Evolutionary conservation across 2,113 vertebrate species (phyloP).

Genomic region (cattle (Bos taurus)): ARS-UCD2.0 NC_037335.1:6124501-6125000

Average conservation of each 20-base stretch:
- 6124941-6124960: background rate
- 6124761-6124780: background rate
- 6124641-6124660: background rate
- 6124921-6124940: background rate
- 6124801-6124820: background rate
- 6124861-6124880: background rate
- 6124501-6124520: background rate
- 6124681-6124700: background rate
- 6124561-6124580: background rate
- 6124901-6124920: background rate
- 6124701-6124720: background rate
- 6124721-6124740: background rate
- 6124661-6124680: background rate
- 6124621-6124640: background rate
- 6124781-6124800: background rate
- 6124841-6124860: background rate
- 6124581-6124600: background rate
- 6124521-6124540: background rate
- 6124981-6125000: background rate
- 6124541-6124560: background rate
- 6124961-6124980: background rate
- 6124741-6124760: background rate
- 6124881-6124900: background rate
- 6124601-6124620: background rate
- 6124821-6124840: background rate